These are phyloP conservation scores for Grallaria varia DNA, from an alignment of 2,113 vertebrate species.

Conservation along the genomic window DNA sequence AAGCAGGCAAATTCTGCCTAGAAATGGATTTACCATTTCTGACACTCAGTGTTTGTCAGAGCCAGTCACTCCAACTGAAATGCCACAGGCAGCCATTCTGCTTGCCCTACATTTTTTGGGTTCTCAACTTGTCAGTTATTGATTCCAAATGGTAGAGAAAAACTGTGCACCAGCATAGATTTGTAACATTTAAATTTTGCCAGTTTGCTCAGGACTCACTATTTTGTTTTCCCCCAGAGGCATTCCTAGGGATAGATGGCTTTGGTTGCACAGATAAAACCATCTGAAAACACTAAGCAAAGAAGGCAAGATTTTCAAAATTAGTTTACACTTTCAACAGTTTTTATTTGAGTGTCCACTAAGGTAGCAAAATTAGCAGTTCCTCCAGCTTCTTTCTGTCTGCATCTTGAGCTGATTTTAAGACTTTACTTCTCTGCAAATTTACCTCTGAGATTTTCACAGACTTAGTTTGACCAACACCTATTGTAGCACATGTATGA, in stretches of 20 bases:
- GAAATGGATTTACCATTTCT: neutral
- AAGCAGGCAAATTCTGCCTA: neutral
- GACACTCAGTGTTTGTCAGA: fast-evolving
- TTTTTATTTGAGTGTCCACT: neutral
- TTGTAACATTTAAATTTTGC: neutral
- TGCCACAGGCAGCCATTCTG: neutral
- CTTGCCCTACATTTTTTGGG: neutral
- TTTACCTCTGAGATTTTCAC: neutral
- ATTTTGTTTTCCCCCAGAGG: neutral
- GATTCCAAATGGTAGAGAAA: neutral
- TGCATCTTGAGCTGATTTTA: neutral
- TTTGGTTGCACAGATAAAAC: neutral
- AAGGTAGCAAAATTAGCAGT: neutral
- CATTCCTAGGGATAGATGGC: neutral
- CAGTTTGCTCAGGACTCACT: neutral
- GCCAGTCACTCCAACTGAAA: neutral
- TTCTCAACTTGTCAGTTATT: fast-evolving
- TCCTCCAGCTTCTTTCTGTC: neutral
- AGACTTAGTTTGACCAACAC: neutral
- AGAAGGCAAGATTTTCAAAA: neutral
- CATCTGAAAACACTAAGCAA: neutral
- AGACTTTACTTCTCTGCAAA: neutral
- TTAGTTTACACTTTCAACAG: neutral
- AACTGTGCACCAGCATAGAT: neutral
- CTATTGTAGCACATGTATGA: neutral